Evolutionary conservation across 53 echinoderm and acorn worm species (phyloP).

Genomic region (Crossaster papposus): DNA sequence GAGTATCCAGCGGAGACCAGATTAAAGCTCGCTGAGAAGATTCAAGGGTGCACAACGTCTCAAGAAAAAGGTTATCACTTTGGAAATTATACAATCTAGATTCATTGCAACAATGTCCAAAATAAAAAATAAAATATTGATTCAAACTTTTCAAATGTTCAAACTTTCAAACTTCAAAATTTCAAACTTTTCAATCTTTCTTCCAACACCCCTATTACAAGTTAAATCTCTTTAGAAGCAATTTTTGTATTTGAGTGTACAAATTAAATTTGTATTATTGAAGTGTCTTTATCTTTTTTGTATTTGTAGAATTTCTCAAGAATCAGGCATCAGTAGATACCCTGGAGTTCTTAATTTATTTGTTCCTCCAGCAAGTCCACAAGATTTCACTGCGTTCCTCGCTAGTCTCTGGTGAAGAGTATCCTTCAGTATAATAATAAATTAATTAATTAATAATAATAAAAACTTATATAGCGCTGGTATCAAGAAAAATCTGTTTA

Average conservation of each 20-base stretch:
- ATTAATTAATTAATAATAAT: too few relatives aligned
- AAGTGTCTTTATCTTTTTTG: background rate
- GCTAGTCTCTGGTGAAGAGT: constrained; percentile 95
- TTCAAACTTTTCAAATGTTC: too few relatives aligned
- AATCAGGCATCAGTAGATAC: constrained; percentile 82
- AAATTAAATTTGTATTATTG: background rate
- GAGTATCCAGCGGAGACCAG: constrained; percentile 79
- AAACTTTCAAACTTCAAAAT: background rate
- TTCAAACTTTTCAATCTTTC: too few relatives aligned
- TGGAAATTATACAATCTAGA: background rate
- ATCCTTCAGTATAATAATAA: constrained; percentile 84
- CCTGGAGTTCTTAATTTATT: constrained; percentile 88
- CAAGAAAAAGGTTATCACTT: constrained; percentile 65
- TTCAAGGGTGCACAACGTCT: constrained; percentile 60
- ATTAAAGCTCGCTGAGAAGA: constrained; percentile 66
- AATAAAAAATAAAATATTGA: too few relatives aligned
- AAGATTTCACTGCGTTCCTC: constrained; percentile 92
- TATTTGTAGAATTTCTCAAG: constrained; percentile 63
- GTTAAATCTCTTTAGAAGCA: background rate
- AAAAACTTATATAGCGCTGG: too few relatives aligned
- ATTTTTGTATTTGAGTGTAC: background rate
- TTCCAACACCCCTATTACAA: background rate
- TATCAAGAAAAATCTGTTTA: too few relatives aligned
- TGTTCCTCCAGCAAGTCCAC: constrained; percentile 95
- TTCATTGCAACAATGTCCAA: too few relatives aligned